Percentiles rank a stretch among this genome's conserved stretches.
Evolutionary conservation across 2,797 vertebrate genomes (phyloP).

Genomic region (Chloroceryle amazona): DNA sequence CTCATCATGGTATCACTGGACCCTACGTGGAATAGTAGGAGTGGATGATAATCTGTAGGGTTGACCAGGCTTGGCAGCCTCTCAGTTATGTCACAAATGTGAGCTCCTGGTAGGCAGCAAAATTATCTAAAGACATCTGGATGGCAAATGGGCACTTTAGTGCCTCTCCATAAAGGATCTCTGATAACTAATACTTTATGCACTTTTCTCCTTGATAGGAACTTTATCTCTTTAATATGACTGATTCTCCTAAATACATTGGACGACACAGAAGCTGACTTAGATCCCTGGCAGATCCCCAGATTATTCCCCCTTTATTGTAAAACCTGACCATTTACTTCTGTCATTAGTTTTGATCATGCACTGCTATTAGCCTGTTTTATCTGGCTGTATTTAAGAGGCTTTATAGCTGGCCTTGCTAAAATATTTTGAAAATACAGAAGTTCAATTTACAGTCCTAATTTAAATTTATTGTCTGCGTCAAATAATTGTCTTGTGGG

Average conservation of each 20-base stretch:
- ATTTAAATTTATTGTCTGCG: background rate
- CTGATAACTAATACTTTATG: background rate
- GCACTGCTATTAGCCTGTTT: background rate
- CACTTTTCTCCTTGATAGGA: background rate
- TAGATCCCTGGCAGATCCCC: background rate
- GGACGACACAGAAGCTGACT: background rate
- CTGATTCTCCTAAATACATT: background rate
- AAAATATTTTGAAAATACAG: background rate
- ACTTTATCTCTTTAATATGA: background rate
- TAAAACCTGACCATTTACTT: background rate
- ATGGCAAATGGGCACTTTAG: background rate
- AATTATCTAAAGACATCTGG: background rate
- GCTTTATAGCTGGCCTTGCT: background rate
- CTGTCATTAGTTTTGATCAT: background rate
- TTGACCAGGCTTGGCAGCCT: background rate
- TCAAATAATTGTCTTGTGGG: background rate
- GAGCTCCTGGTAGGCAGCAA: background rate
- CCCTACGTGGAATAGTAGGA: background rate
- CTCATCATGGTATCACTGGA: background rate
- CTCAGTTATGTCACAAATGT: accelerated
- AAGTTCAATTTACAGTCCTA: background rate
- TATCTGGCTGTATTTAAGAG: background rate
- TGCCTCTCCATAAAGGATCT: background rate
- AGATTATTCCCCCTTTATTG: background rate
- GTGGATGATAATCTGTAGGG: background rate